Conservation (phyloP, 2,888 invertebrate genomes). For the Hypena proboscidalis region DNA sequence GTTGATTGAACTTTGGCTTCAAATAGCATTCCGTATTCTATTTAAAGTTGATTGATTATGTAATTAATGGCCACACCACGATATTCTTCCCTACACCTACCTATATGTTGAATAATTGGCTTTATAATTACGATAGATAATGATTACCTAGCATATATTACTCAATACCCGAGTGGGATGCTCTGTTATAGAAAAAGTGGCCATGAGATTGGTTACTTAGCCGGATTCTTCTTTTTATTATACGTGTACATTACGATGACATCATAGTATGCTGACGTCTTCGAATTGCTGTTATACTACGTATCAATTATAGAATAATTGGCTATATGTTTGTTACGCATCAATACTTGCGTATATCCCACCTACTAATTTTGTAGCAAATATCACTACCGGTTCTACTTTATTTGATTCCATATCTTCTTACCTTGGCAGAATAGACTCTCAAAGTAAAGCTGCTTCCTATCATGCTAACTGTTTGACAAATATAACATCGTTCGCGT, state of each 20-base stretch:
- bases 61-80: slow-evolving; percentile 51
- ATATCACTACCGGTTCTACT: slow-evolving; percentile 18
- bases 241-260: slow-evolving; percentile 65
- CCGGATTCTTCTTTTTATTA: slow-evolving; percentile 75
- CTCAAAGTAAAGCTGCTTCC: slow-evolving; percentile 62
- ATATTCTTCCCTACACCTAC: slow-evolving; percentile 48
- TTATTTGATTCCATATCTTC: slow-evolving; percentile 53
- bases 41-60: slow-evolving; percentile 49
- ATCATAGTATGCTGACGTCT: slow-evolving; percentile 70
- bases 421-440: slow-evolving; percentile 65
- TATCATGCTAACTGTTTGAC: slow-evolving; percentile 69
- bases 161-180: slow-evolving; percentile 59
- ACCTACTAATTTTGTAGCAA: neutral
- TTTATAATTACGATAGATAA: slow-evolving; percentile 36
- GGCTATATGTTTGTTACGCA: slow-evolving; percentile 26
- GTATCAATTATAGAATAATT: slow-evolving; percentile 31
- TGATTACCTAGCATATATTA: slow-evolving; percentile 44
- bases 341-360: slow-evolving; percentile 1
- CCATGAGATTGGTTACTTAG: slow-evolving; percentile 74
- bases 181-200: slow-evolving; percentile 71
- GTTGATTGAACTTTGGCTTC: slow-evolving; percentile 45
- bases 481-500: slow-evolving; percentile 62
- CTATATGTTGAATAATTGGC: slow-evolving; percentile 54
- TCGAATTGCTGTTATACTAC: slow-evolving; percentile 60
- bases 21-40: slow-evolving; percentile 55